Conservation (phyloP, 2,113 vertebrate species). For the Paratilapia polleni region DNA sequence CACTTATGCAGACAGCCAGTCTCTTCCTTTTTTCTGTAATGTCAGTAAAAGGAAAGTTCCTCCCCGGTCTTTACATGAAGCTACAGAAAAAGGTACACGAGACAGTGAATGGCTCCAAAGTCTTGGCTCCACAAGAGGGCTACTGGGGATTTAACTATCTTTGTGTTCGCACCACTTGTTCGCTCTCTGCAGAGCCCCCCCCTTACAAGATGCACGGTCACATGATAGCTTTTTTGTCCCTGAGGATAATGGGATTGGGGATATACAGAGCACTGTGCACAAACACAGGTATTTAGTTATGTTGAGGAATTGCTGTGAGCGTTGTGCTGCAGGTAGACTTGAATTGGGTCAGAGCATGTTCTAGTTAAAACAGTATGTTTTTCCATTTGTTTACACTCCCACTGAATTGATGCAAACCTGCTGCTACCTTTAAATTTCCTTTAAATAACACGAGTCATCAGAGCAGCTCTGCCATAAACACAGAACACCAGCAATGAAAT, state of each 20-base stretch:
- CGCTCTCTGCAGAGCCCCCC: slow-evolving; percentile 11
- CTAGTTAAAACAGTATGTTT: slow-evolving; percentile 53
- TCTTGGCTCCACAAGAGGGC: slow-evolving; percentile 10
- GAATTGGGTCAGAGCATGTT: slow-evolving; percentile 27
- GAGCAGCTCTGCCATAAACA: not conserved
- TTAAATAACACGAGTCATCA: slow-evolving; percentile 4
- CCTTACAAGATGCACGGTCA: slow-evolving; percentile 43
- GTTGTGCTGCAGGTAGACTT: slow-evolving; percentile 11
- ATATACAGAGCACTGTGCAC: slow-evolving; percentile 8
- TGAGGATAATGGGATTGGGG: slow-evolving; percentile 41
- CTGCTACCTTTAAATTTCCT: not conserved
- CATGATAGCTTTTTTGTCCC: slow-evolving; percentile 50
- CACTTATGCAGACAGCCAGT: slow-evolving; percentile 21
- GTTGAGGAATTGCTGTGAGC: slow-evolving; percentile 46
- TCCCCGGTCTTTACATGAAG: not conserved
- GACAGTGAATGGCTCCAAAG: not conserved
- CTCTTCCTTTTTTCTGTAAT: slow-evolving; percentile 27
- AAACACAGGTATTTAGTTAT: slow-evolving; percentile 55
- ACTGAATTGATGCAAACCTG: not conserved
- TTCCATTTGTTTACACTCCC: slow-evolving; percentile 31
- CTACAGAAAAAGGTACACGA: not conserved
- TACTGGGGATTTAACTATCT: slow-evolving; percentile 34
- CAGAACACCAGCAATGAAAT: not conserved
- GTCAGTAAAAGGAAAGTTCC: slow-evolving; percentile 26
- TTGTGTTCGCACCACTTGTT: slow-evolving; percentile 50